Percentiles rank a stretch among this genome's conserved stretches.
Evolutionary conservation across 2,888 invertebrate species (phyloP).

Genomic region (Drosophila gaucha): DNA sequence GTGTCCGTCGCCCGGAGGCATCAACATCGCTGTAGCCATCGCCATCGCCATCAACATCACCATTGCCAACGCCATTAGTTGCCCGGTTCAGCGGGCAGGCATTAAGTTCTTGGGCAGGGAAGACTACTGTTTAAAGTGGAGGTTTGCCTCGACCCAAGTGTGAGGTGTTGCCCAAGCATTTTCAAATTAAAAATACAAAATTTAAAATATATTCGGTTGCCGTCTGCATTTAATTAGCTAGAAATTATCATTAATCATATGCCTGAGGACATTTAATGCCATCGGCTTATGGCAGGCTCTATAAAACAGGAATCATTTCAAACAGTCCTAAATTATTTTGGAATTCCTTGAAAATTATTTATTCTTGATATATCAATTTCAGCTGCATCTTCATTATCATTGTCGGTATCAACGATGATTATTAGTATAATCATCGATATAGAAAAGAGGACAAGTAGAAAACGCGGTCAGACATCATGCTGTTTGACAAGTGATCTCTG

Average conservation of each 20-base stretch:
- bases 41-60: constrained; percentile 21
- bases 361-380: background rate
- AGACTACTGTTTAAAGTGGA: constrained; percentile 64
- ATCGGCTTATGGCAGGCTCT: background rate
- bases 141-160: constrained; percentile 12
- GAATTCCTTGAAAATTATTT: background rate
- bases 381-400: background rate
- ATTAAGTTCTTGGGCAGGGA: constrained; percentile 4
- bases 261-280: constrained; percentile 30
- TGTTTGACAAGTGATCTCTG: too few relatives aligned
- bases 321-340: background rate
- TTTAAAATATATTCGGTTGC: constrained; percentile 13
- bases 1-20: constrained; percentile 55
- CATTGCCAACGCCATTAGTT: constrained; percentile 62
- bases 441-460: too few relatives aligned
- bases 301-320: background rate
- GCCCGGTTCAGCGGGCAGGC: constrained; percentile 53
- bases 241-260: constrained; percentile 70
- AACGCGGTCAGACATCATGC: too few relatives aligned
- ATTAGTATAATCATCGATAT: too few relatives aligned
- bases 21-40: constrained; percentile 27
- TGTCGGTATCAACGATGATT: too few relatives aligned
- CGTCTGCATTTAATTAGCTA: constrained; percentile 68
- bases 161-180: constrained; percentile 28
- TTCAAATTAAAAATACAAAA: constrained; percentile 32